Conservation (phyloP, 2,797 vertebrate species). For the Crax fasciolata region DNA sequence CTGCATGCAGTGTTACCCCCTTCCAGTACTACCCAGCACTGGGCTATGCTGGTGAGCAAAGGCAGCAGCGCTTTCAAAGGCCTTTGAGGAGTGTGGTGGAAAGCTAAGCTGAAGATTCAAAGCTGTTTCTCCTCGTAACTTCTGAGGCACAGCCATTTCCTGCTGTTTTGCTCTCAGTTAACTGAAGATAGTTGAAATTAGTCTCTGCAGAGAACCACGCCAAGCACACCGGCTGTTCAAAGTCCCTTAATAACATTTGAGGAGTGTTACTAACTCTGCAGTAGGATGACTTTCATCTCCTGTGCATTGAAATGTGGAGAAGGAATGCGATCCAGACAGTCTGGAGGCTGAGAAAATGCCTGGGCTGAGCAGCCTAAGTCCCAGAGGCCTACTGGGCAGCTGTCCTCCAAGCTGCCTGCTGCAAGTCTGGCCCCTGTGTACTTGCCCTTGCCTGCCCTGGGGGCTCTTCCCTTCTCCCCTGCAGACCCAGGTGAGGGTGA, state of each 20-base stretch:
- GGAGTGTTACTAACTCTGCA: not conserved
- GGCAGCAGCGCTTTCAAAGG: not conserved
- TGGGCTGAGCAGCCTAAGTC: not conserved
- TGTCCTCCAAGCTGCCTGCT: not conserved
- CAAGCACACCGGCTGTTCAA: too few species aligned
- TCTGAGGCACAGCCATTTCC: not conserved
- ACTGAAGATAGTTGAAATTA: not conserved
- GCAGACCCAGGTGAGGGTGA: not conserved
- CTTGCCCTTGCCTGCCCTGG: not conserved
- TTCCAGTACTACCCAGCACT: not conserved
- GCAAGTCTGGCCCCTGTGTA: not conserved
- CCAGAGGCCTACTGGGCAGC: not conserved
- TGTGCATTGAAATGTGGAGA: not conserved
- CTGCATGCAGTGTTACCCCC: not conserved
- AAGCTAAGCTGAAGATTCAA: not conserved
- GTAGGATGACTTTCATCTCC: not conserved
- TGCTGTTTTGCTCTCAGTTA: not conserved
- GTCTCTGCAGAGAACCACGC: not conserved
- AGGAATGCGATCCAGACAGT: not conserved
- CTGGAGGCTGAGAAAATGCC: not conserved
- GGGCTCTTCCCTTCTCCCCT: accelerated
- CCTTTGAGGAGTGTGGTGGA: not conserved
- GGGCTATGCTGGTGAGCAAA: not conserved
- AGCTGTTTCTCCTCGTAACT: not conserved
- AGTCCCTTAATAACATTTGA: not conserved